Conservation (phyloP, 2,797 vertebrate species). For the Thalassophryne amazonica region DNA sequence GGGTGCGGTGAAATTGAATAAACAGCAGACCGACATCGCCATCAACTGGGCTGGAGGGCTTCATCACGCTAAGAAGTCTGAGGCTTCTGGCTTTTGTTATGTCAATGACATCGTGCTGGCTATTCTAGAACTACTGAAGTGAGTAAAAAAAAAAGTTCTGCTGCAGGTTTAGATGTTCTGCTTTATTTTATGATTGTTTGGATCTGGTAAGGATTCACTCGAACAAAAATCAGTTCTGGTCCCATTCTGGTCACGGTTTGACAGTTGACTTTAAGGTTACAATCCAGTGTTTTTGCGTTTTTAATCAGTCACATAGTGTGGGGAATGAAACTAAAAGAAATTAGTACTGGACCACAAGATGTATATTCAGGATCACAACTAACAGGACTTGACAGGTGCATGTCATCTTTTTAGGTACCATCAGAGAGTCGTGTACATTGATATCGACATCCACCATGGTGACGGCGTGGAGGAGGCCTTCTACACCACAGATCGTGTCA, state of each 20-base stretch:
- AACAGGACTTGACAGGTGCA: neutral
- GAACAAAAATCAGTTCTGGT: no score
- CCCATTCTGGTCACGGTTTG: no score
- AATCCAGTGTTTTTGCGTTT: no score
- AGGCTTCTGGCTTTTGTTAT: slow-evolving; percentile 97
- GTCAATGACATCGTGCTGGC: slow-evolving; percentile 98
- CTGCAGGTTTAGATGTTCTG: no score
- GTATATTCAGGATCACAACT: neutral
- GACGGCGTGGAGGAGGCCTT: slow-evolving; percentile 98
- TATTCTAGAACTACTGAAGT: slow-evolving; percentile 97
- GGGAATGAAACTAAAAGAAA: no score
- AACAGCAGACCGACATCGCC: slow-evolving; percentile 97
- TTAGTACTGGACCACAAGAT: no score
- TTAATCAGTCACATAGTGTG: no score
- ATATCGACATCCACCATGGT: slow-evolving; percentile 98
- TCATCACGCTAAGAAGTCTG: slow-evolving; percentile 97
- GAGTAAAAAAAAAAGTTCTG: no score
- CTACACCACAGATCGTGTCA: slow-evolving; percentile 97
- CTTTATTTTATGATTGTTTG: no score
- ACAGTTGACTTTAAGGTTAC: no score
- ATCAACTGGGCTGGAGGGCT: slow-evolving; percentile 98
- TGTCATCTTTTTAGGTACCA: slow-evolving; percentile 83
- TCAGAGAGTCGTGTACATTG: slow-evolving; percentile 96
- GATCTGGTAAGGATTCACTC: no score
- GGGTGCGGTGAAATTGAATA: slow-evolving; percentile 96